These are phyloP conservation scores for Trichogramma dendrolimi DNA, from an alignment of 2,888 invertebrate species.

Conservation along the genomic window DNA sequence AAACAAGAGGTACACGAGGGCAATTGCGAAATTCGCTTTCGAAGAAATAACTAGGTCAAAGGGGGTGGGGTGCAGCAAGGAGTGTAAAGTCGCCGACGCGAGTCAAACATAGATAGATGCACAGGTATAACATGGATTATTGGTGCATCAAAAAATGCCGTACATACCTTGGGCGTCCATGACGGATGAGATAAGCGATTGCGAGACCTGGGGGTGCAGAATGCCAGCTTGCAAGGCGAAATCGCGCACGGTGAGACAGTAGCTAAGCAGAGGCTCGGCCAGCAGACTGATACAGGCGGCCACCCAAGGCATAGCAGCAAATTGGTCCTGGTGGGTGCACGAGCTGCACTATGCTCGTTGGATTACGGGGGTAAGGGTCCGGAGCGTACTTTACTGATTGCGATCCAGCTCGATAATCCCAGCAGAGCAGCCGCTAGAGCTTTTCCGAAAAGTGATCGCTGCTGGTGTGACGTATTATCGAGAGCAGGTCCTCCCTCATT, in stretches of 20 bases:
- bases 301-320: conserved; percentile 47
- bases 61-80: too few relatives aligned
- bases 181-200: too few relatives aligned
- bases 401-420: conserved; percentile 1
- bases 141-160: too few relatives aligned
- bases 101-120: too few relatives aligned
- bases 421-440: conserved; percentile 40
- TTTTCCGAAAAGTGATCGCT: conserved; percentile 74
- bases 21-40: too few relatives aligned
- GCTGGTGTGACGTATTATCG: conserved; percentile 73
- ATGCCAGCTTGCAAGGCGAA: conserved; percentile 43
- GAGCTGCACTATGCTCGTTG: background rate
- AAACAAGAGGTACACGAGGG: too few relatives aligned
- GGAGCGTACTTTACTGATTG: background rate
- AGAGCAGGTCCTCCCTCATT: conserved; percentile 72
- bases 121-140: too few relatives aligned
- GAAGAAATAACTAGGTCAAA: too few relatives aligned
- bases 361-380: too few relatives aligned
- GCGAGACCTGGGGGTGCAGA: conserved; percentile 35
- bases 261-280: conserved; percentile 43
- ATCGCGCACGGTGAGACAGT: conserved; percentile 43
- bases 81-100: too few relatives aligned
- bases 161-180: too few relatives aligned
- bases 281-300: conserved; percentile 44
- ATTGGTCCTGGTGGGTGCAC: background rate